These are phyloP conservation scores for Orycteropus afer DNA, from an alignment of 2,113 vertebrate species.

Conservation along the genomic window DNA sequence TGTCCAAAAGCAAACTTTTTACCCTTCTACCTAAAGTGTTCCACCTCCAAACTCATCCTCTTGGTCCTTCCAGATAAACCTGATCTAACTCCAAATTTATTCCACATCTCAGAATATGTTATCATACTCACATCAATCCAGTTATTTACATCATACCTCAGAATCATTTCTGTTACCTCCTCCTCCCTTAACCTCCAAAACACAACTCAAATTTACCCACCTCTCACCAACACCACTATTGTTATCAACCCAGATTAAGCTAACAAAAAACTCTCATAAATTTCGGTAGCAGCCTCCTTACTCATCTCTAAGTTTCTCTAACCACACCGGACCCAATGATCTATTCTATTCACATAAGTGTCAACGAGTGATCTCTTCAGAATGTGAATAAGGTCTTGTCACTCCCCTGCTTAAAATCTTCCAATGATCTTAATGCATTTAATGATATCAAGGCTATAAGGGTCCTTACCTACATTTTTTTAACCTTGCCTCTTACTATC, in stretches of 20 bases:
- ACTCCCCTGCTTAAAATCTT: no score
- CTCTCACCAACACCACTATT: not conserved
- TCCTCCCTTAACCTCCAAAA: not conserved
- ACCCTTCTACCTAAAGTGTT: not conserved
- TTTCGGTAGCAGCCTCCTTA: slow-evolving; percentile 3
- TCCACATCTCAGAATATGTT: not conserved
- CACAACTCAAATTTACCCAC: not conserved
- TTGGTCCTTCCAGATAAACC: no score
- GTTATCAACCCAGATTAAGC: not conserved
- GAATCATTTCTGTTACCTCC: not conserved
- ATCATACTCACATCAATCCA: not conserved
- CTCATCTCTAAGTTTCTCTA: not conserved
- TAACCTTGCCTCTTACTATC: not conserved
- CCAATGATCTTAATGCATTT: not conserved
- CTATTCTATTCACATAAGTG: not conserved
- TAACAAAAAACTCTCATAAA: not conserved
- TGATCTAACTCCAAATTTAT: no score
- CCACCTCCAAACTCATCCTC: not conserved
- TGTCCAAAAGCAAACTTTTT: not conserved
- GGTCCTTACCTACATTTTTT: not conserved
- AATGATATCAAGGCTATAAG: not conserved
- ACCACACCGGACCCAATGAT: not conserved
- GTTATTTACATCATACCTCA: not conserved
- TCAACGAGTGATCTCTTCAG: not conserved
- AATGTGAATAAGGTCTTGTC: not conserved